Evolutionary conservation across 2,113 vertebrate genomes (phyloP).

Genomic region (Ceuthmochares aereus): DNA sequence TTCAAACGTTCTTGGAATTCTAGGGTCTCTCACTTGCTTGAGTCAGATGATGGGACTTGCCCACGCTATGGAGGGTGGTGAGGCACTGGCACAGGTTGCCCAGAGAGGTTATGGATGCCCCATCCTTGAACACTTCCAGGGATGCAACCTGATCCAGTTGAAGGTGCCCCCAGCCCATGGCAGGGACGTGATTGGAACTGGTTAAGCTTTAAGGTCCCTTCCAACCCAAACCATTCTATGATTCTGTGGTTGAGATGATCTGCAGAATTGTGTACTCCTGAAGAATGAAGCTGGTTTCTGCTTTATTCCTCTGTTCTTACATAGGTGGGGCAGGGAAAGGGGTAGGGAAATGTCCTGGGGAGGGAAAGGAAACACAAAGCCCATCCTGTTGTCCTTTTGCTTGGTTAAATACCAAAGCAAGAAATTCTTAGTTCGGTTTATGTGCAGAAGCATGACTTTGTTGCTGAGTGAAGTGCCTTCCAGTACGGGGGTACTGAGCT

Average conservation of each 20-base stretch:
- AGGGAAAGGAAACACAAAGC: background rate
- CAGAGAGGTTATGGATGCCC: too few relatives aligned
- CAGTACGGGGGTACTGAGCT: background rate
- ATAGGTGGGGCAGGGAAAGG: too few relatives aligned
- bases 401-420: background rate
- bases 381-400: background rate
- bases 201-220: too few relatives aligned
- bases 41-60: background rate
- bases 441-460: background rate
- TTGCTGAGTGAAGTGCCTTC: background rate
- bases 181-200: too few relatives aligned
- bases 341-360: background rate
- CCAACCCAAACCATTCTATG: too few relatives aligned
- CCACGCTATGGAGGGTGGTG: background rate
- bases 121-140: too few relatives aligned
- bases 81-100: too few relatives aligned
- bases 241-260: background rate
- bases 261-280: background rate
- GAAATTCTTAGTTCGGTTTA: background rate
- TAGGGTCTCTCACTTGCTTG: background rate
- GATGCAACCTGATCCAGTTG: too few relatives aligned
- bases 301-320: background rate
- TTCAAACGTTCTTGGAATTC: background rate
- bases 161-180: too few relatives aligned
- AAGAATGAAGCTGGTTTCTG: background rate